These are phyloP conservation scores for Chrysopa pallens DNA, from an alignment of 1,140 invertebrate species.

Conservation along the genomic window DNA sequence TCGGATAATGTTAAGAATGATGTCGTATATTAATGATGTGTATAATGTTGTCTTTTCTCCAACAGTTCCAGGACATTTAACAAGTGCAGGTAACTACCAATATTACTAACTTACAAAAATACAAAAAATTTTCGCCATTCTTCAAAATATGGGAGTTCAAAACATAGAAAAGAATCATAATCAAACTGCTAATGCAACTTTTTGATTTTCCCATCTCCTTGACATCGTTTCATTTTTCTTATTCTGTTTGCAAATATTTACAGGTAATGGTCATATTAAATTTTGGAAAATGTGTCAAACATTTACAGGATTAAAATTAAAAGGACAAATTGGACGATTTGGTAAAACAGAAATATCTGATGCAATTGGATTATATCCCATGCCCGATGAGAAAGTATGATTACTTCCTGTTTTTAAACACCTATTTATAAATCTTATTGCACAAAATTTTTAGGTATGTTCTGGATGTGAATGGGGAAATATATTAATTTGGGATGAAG, in stretches of 20 bases:
- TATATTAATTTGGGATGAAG: slow-evolving; percentile 74
- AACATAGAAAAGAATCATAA: too few relatives aligned
- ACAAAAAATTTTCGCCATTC: too few relatives aligned
- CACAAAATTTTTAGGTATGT: slow-evolving; percentile 31
- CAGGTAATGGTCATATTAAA: slow-evolving; percentile 59
- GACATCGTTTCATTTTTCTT: too few relatives aligned
- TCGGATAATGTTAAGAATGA: slow-evolving; percentile 51
- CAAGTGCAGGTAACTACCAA: slow-evolving; percentile 48
- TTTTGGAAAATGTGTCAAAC: slow-evolving; percentile 86
- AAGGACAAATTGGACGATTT: slow-evolving; percentile 70
- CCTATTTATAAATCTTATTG: neutral
- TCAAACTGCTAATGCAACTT: too few relatives aligned
- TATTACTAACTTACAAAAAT: too few relatives aligned
- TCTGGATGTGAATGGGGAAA: slow-evolving; percentile 81
- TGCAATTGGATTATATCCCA: slow-evolving; percentile 61
- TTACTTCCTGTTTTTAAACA: neutral
- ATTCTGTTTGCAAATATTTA: too few relatives aligned
- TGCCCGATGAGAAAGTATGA: slow-evolving; percentile 70
- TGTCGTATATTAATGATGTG: slow-evolving; percentile 64
- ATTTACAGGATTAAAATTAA: slow-evolving; percentile 76
- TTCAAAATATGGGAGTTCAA: too few relatives aligned
- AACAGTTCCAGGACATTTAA: slow-evolving; percentile 54
- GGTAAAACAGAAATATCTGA: slow-evolving; percentile 81
- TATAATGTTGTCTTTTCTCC: slow-evolving; percentile 63
- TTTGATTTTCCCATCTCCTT: too few relatives aligned